Evolutionary conservation across 2,797 vertebrate genomes (phyloP).

Genomic region (Myripristis jacobus): DNA sequence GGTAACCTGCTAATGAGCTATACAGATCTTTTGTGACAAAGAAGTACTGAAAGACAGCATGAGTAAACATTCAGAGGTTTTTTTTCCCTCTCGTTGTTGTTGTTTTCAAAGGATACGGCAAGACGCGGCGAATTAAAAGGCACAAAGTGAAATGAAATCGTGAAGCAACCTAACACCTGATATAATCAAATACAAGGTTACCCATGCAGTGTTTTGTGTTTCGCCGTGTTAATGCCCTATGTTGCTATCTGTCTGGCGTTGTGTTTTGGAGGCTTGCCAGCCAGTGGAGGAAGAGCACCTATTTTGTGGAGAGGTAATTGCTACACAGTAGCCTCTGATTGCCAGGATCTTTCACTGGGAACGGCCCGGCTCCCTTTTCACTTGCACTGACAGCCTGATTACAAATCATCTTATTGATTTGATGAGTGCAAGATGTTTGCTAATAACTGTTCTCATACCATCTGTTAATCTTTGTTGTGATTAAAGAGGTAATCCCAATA

Average conservation of each 20-base stretch:
- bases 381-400: slow-evolving; percentile 82
- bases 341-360: slow-evolving; percentile 84
- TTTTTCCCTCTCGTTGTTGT: too few species aligned
- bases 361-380: slow-evolving; percentile 72
- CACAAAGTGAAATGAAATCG: slow-evolving; percentile 75
- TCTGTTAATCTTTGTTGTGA: slow-evolving; percentile 96
- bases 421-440: slow-evolving; percentile 93
- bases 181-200: slow-evolving; percentile 72
- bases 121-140: slow-evolving; percentile 71
- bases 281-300: slow-evolving; percentile 81
- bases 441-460: slow-evolving; percentile 91
- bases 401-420: slow-evolving; percentile 93
- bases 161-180: slow-evolving; percentile 68
- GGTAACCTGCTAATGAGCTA: slow-evolving; percentile 72
- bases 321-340: slow-evolving; percentile 85
- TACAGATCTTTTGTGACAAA: slow-evolving; percentile 59
- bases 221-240: slow-evolving; percentile 71
- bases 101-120: slow-evolving; percentile 46
- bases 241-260: slow-evolving; percentile 77
- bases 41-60: slow-evolving; percentile 56
- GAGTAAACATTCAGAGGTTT: slow-evolving; percentile 78
- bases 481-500: slow-evolving; percentile 94
- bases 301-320: slow-evolving; percentile 86
- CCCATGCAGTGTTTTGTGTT: slow-evolving; percentile 72
- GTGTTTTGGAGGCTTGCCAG: slow-evolving; percentile 82